phyloP scores from a whole-genome alignment of 2,888 invertebrate species.

The Leistus spinibarbis region DNA sequence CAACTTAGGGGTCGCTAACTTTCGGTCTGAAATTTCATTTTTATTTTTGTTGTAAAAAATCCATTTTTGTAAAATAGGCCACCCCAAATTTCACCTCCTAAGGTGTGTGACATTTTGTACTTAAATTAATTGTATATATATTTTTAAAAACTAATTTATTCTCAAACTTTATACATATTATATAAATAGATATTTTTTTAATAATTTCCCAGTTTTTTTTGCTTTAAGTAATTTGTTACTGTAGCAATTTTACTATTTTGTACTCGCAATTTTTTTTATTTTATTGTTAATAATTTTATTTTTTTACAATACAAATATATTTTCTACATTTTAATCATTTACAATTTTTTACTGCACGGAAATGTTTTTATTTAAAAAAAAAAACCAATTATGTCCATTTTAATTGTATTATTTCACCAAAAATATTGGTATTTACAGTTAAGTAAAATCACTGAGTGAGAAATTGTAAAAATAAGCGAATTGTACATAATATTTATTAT shows the following conservation, averaged over 20 bases:
- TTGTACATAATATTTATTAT: no score
- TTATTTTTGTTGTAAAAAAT: no score
- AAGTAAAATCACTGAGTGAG: no score
- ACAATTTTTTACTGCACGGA: no score
- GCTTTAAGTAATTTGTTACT: constrained; percentile 44
- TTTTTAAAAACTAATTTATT: constrained; percentile 56
- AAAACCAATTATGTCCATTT: no score
- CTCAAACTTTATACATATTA: constrained; percentile 54
- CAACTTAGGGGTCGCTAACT: not conserved
- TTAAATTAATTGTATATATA: constrained; percentile 51
- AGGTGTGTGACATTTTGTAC: constrained; percentile 5
- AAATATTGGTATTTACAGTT: no score
- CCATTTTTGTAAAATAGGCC: not conserved
- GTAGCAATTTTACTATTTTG: not conserved
- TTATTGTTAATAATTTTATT: not conserved
- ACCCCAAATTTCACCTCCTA: not conserved
- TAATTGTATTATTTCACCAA: no score
- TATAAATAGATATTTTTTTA: constrained; percentile 47
- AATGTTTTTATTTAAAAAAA: no score
- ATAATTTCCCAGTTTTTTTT: constrained; percentile 46
- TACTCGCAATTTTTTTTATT: not conserved
- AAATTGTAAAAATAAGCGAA: no score
- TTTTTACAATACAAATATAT: no score
- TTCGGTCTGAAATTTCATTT: not conserved
- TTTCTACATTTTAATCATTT: no score